These are phyloP conservation scores for Callaeas wilsoni DNA, from an alignment of 2,113 vertebrate species.

Conservation along the genomic window DNA sequence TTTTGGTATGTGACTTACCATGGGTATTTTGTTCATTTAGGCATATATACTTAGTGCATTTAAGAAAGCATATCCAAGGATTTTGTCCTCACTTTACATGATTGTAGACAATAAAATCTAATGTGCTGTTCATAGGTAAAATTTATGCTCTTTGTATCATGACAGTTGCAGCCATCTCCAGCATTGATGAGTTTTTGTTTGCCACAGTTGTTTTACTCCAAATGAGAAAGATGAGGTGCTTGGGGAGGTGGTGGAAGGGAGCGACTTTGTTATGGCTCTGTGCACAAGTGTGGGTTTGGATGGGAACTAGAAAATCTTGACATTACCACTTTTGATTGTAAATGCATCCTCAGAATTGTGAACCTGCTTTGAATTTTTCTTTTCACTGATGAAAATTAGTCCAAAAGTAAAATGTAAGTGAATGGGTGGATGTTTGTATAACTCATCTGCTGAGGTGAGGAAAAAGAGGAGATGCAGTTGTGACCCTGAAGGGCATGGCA, in stretches of 20 bases:
- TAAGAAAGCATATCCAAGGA: neutral
- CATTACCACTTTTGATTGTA: neutral
- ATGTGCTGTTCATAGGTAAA: neutral
- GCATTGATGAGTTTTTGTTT: neutral
- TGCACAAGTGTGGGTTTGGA: neutral
- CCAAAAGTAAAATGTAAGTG: neutral
- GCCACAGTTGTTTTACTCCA: neutral
- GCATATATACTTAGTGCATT: neutral
- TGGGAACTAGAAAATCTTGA: neutral
- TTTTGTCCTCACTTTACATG: neutral
- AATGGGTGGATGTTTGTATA: neutral
- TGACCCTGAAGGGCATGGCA: neutral
- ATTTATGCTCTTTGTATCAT: neutral
- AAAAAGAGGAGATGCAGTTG: neutral
- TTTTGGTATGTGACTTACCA: neutral
- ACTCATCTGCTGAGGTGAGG: neutral
- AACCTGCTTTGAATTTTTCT: neutral
- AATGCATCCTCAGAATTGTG: neutral
- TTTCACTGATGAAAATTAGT: neutral
- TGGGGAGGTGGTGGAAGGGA: neutral
- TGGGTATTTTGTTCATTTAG: neutral
- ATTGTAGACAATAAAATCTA: neutral
- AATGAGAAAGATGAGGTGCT: neutral
- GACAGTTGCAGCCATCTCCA: neutral
- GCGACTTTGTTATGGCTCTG: neutral